phyloP scores from a whole-genome alignment of 2,888 invertebrate genomes.

The Caenorhabditis becei region DNA sequence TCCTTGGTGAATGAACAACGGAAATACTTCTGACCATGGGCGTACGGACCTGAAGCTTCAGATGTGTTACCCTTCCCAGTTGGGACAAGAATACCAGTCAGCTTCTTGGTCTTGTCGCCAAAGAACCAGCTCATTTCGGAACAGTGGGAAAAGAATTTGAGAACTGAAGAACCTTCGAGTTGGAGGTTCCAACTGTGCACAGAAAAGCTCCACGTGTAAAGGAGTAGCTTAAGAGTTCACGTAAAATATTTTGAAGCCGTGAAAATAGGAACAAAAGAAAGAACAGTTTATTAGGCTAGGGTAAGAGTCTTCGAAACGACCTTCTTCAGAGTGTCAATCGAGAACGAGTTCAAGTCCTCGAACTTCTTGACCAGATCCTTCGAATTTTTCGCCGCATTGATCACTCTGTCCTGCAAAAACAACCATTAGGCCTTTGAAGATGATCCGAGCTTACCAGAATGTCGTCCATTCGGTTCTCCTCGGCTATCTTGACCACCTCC shows the following conservation, averaged over 20 bases:
- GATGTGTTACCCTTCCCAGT: not conserved
- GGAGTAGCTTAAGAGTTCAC: no score
- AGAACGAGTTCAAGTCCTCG: not conserved
- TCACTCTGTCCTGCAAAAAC: not conserved
- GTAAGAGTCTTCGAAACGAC: conserved; percentile 2
- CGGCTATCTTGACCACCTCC: conserved; percentile 9
- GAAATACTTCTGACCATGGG: conserved; percentile 30
- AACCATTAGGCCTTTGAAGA: not conserved
- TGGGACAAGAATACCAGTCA: conserved; percentile 27
- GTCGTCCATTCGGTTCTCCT: not conserved
- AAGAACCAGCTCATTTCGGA: conserved; percentile 19
- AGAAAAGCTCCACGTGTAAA: conserved; percentile 4
- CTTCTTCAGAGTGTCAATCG: conserved; percentile 6
- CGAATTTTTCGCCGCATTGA: not conserved
- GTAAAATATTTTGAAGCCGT: no score
- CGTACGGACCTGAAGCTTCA: conserved; percentile 12
- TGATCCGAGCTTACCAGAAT: no score
- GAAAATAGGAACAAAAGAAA: not conserved
- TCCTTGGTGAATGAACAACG: conserved; percentile 19
- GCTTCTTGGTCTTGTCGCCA: not conserved
- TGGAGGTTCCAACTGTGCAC: no score
- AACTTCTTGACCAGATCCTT: conserved; percentile 25
- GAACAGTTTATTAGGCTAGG: conserved; percentile 10
- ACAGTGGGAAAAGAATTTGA: not conserved
- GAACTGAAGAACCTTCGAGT: no score